Base-by-base conservation (phyloP, 53 echinoderm and acorn worm genomes). In the Actinopyga echinites region DNA sequence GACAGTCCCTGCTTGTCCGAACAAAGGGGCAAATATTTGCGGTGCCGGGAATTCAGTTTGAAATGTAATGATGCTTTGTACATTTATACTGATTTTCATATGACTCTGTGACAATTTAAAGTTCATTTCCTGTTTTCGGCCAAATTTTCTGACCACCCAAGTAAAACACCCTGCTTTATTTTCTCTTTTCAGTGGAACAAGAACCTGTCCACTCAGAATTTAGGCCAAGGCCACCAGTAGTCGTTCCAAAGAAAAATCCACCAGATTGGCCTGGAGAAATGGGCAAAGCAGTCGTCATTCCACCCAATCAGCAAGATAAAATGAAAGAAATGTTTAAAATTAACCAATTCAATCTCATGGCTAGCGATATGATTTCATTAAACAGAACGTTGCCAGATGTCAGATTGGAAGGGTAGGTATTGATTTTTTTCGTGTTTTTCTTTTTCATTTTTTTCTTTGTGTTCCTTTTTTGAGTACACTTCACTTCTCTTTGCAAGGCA, bases 321-420 rank as follows among this genome's bases (percentile, higher is more conserved):
- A 92, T 92, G 80, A 99, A 95, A 54, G 99, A 95, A 71, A 92
- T 91, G 92, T 99, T 99, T 80, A 91, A 91, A 84, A 86, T 99
- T 0, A 99, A 95, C 61, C 99, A 99, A 69, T 99, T 99, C 62
- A 99, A 99, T 60, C 82, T 99, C 32, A 67, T 97, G 82, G 99
- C 99, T 33, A 99, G 99, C 57, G 93, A 99, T 57, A 99, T 92
- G 92, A 85, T 99, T 21, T 99, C 99, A 17, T 84, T 95, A 53
- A 99, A 95, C 79, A 69, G 95, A 62, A 75, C 99, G 6, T 89
- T 99, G 29, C 99, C 99, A 42, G 99, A 99, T 73, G 89, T 99
- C 59, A 65, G 99, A 25, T 92, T 99, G 91, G 99, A 95, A 52
- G 99, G 99, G 94, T 99, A 84, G 84, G 95, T 56, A 56, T 29